Evolutionary conservation across 2,888 invertebrate species (phyloP).

Genomic region (Trimorus sp.): DNA sequence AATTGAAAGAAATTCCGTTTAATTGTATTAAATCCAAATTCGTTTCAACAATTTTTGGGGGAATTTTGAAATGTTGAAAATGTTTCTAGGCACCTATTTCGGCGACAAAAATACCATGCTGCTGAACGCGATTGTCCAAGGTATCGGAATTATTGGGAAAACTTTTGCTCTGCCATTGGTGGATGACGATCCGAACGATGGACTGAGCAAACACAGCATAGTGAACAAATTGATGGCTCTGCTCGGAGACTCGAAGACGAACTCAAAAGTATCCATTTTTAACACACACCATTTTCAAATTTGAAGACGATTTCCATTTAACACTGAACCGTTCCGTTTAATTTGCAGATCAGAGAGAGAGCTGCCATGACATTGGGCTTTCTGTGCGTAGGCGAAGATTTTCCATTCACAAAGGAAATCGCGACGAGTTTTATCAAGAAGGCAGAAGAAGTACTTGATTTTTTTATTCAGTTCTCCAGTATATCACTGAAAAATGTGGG

Average conservation of each 20-base stretch:
- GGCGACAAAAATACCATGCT: conserved; percentile 85
- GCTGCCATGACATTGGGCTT: conserved; percentile 90
- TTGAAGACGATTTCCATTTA: neutral
- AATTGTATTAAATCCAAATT: too few relatives aligned
- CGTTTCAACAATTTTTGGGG: too few relatives aligned
- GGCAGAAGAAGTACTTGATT: conserved; percentile 87
- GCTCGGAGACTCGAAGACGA: conserved; percentile 87
- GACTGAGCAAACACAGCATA: conserved; percentile 84
- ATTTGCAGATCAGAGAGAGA: conserved; percentile 84
- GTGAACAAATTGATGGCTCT: conserved; percentile 88
- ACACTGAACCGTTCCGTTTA: conserved; percentile 12
- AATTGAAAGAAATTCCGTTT: too few relatives aligned
- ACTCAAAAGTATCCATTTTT: conserved; percentile 84
- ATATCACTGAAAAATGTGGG: too few relatives aligned
- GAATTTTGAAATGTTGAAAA: too few relatives aligned
- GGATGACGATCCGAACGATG: conserved; percentile 65
- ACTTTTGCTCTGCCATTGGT: conserved; percentile 86
- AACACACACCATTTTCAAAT: too few relatives aligned
- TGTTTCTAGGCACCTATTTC: conserved; percentile 85
- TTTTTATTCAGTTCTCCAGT: neutral
- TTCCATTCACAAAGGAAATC: conserved; percentile 88
- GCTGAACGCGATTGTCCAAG: conserved; percentile 87
- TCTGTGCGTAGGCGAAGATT: conserved; percentile 91
- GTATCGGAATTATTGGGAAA: conserved; percentile 88
- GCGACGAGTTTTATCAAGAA: conserved; percentile 89